phyloP scores from a whole-genome alignment of 2,888 invertebrate species.

The Cylindroiulus punctatus region DNA sequence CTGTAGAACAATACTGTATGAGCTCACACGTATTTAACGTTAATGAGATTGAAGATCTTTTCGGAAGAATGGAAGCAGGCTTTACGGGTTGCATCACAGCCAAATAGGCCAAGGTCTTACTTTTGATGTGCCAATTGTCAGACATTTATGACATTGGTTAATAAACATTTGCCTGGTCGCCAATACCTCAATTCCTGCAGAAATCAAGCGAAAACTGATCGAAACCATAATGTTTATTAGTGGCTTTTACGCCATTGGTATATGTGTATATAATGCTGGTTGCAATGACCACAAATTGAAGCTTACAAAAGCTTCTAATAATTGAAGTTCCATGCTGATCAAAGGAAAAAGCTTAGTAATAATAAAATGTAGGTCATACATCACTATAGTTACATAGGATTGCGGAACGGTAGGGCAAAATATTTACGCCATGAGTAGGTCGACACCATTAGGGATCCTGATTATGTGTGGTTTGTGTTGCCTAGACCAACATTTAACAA shows the following conservation, averaged over 20 bases:
- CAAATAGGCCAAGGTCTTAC: background rate
- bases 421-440: background rate
- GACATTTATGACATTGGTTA: background rate
- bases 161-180: background rate
- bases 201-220: background rate
- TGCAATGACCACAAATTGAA: background rate
- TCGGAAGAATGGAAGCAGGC: background rate
- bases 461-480: background rate
- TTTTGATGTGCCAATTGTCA: background rate
- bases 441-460: background rate
- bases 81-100: background rate
- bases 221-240: background rate
- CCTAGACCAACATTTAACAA: background rate
- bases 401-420: slow-evolving; percentile 12
- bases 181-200: background rate
- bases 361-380: slow-evolving; percentile 39
- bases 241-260: background rate
- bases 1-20: no score
- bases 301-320: background rate
- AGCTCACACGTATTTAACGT: no score
- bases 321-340: background rate
- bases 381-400: slow-evolving; percentile 39
- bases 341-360: slow-evolving; percentile 28
- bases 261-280: background rate
- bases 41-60: background rate